phyloP scores from a whole-genome alignment of 2,797 vertebrate genomes.

The Sciaenops ocellatus region DNA sequence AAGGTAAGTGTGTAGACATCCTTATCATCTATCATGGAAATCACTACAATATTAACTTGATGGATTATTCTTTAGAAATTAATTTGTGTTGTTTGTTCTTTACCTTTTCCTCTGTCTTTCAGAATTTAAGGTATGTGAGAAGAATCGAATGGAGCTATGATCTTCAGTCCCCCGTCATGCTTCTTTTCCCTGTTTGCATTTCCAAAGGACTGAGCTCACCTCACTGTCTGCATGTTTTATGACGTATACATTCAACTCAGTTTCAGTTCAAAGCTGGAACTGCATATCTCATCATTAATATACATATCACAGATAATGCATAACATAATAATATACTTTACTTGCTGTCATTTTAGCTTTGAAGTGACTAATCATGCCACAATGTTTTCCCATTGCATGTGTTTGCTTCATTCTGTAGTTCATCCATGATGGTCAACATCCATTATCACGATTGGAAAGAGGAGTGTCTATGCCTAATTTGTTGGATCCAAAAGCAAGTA shows the following conservation, averaged over 20 bases:
- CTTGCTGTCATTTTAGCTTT: conserved; percentile 20
- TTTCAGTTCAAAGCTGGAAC: neutral
- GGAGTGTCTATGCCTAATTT: conserved; percentile 99
- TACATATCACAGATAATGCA: neutral
- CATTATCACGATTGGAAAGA: conserved; percentile 92
- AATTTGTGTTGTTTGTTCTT: conserved; percentile 12
- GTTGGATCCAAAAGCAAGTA: conserved; percentile 97
- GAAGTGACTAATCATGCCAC: conserved; percentile 26
- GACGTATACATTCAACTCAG: neutral
- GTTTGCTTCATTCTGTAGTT: conserved; percentile 81
- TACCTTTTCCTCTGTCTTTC: conserved; percentile 29
- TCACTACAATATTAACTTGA: neutral
- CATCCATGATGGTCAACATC: conserved; percentile 88
- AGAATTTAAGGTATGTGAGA: conserved; percentile 75
- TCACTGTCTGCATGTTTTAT: conserved; percentile 31
- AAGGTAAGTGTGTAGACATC: conserved; percentile 81
- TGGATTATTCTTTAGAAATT: neutral
- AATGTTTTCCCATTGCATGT: conserved; percentile 58
- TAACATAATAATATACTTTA: conserved; percentile 5
- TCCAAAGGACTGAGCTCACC: conserved; percentile 9
- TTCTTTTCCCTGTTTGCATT: conserved; percentile 7
- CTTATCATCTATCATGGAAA: neutral
- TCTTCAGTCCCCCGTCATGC: neutral
- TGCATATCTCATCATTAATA: neutral
- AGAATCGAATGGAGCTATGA: neutral